A percentile compares a stretch with the other conserved stretches of the same genome.
These are phyloP conservation scores for Dunckerocampus dactyliophorus DNA, from an alignment of 2,113 vertebrate species.

Conservation along the genomic window DNA sequence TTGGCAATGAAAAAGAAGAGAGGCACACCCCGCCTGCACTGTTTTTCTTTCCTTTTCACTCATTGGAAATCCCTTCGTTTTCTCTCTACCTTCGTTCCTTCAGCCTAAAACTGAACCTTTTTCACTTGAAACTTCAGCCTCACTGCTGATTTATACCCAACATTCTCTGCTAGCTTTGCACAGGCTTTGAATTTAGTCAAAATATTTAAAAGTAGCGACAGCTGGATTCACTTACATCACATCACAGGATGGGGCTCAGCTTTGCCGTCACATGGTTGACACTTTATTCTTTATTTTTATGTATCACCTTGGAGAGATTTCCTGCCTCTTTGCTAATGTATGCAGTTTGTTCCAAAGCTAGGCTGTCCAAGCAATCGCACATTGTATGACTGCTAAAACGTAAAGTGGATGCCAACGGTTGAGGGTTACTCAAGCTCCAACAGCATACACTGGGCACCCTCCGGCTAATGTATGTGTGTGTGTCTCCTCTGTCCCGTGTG, in stretches of 20 bases:
- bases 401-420: conserved; percentile 23
- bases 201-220: conserved; percentile 28
- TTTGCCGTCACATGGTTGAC: conserved; percentile 12
- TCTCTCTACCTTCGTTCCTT: neutral
- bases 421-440: conserved; percentile 27
- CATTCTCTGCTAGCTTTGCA: conserved; percentile 6
- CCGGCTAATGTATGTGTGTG: conserved; percentile 18
- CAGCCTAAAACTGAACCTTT: neutral
- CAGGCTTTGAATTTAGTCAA: conserved; percentile 8
- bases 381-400: neutral
- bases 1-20: conserved; percentile 15
- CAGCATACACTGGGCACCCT: conserved; percentile 21
- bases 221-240: conserved; percentile 3
- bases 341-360: neutral
- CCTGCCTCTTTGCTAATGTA: neutral
- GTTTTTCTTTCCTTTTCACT: conserved; percentile 14
- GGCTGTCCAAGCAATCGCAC: conserved; percentile 9
- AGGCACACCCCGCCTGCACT: conserved; percentile 26
- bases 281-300: conserved; percentile 8
- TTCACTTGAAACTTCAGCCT: neutral
- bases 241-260: neutral
- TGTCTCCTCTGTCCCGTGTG: conserved; percentile 3
- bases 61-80: neutral
- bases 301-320: neutral
- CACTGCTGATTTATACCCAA: neutral